Evolutionary conservation across 2,888 invertebrate genomes (phyloP).

Genomic region (Deilephila porcellus): DNA sequence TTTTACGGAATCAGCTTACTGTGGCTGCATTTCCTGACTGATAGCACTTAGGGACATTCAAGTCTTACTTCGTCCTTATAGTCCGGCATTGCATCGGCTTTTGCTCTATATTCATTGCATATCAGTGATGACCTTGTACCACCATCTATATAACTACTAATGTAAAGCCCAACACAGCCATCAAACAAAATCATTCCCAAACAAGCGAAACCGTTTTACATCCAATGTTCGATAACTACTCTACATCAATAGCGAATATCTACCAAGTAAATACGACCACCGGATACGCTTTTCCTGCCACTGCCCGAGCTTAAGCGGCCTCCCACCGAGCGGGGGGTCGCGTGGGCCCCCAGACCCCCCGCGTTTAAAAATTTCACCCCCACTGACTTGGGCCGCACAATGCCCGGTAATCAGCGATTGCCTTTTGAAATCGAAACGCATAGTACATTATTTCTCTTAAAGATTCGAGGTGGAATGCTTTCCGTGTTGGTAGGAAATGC

Average conservation of each 20-base stretch:
- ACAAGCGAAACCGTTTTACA: neutral
- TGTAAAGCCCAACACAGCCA: neutral
- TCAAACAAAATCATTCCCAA: neutral
- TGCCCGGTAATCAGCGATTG: slow-evolving; percentile 80
- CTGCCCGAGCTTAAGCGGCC: slow-evolving; percentile 49
- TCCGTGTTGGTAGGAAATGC: slow-evolving; percentile 24
- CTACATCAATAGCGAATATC: slow-evolving; percentile 31
- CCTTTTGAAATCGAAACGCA: slow-evolving; percentile 83
- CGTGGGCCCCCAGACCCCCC: slow-evolving; percentile 44
- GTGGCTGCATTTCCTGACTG: too few relatives aligned
- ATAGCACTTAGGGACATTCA: too few relatives aligned
- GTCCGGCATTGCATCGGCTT: too few relatives aligned
- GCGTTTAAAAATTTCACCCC: slow-evolving; percentile 83
- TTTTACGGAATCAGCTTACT: too few relatives aligned
- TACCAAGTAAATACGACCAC: slow-evolving; percentile 50
- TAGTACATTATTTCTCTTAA: slow-evolving; percentile 36
- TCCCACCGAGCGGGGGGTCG: slow-evolving; percentile 37
- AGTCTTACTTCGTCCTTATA: too few relatives aligned
- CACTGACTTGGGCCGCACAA: slow-evolving; percentile 70
- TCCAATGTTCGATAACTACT: slow-evolving; percentile 31
- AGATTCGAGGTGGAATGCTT: slow-evolving; percentile 36
- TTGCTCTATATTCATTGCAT: too few relatives aligned
- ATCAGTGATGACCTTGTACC: too few relatives aligned
- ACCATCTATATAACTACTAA: too few relatives aligned
- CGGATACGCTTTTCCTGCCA: slow-evolving; percentile 58